These are phyloP conservation scores for Hypotaenidia okinawae DNA, from an alignment of 2,797 vertebrate species.

Conservation along the genomic window DNA sequence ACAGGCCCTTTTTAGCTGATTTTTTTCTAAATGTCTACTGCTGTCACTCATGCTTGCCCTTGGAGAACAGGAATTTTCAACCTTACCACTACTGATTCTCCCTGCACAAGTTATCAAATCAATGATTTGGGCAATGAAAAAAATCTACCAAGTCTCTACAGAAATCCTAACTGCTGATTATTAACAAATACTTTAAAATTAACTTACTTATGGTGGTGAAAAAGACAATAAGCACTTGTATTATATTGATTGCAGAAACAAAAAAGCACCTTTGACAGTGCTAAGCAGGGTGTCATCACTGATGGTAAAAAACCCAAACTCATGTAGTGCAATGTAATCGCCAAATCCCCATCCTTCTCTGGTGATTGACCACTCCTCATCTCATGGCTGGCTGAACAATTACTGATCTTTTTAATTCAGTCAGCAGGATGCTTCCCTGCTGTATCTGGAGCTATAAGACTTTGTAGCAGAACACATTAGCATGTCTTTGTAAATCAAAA, in stretches of 20 bases:
- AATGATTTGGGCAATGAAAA: not conserved
- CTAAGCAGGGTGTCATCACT: not conserved
- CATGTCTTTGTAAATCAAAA: not conserved
- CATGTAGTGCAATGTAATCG: not conserved
- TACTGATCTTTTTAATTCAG: not conserved
- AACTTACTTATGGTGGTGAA: not conserved
- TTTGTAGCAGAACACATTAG: not conserved
- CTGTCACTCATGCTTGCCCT: not conserved
- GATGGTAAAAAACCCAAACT: not conserved
- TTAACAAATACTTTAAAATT: not conserved
- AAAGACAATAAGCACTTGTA: accelerated
- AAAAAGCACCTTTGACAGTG: not conserved
- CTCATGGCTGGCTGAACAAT: not conserved
- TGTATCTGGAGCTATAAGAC: not conserved
- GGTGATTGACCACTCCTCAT: constrained; percentile 2
- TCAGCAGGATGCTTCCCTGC: not conserved
- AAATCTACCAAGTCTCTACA: not conserved
- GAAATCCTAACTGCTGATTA: not conserved
- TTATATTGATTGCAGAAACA: not conserved
- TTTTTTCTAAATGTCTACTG: not conserved
- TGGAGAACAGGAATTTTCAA: not conserved
- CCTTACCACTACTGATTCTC: not conserved
- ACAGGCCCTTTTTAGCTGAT: not conserved
- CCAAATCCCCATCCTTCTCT: not conserved
- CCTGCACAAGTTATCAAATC: not conserved